phyloP scores from a whole-genome alignment of 2,113 vertebrate genomes.

The Entomyzon cyanotis region DNA sequence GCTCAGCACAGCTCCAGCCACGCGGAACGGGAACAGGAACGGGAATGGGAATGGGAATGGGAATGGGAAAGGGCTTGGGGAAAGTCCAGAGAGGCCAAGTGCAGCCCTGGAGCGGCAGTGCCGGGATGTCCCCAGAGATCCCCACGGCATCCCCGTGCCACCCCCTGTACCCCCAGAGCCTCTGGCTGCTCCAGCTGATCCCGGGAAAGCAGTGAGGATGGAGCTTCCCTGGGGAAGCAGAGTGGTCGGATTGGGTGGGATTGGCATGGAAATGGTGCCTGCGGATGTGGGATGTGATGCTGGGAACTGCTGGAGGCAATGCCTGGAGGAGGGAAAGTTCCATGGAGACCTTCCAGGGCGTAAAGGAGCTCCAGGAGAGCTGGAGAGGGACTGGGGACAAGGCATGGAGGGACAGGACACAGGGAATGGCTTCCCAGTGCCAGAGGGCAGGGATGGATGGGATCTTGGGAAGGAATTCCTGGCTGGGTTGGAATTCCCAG shows the following conservation, averaged over 20 bases:
- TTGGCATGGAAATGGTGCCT: fast-evolving
- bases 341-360: background rate
- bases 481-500: background rate
- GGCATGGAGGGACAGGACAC: fast-evolving
- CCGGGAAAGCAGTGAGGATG: fast-evolving
- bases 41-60: fast-evolving
- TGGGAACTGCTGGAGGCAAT: background rate
- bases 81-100: background rate
- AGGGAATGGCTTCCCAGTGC: background rate
- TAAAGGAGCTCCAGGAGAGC: background rate
- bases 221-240: background rate
- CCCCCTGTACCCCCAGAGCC: background rate
- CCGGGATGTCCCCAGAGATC: background rate
- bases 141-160: fast-evolving
- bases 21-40: background rate
- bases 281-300: background rate
- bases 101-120: background rate
- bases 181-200: fast-evolving
- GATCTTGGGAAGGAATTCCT: background rate
- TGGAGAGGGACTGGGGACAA: background rate
- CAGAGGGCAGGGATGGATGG: background rate
- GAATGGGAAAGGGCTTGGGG: fast-evolving
- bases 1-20: background rate
- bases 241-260: background rate
- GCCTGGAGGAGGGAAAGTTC: fast-evolving